Evolutionary conservation across 2,797 vertebrate species (phyloP), one percentile per base, ranked within the genome.

Genomic region (Poecilia gillii): DNA sequence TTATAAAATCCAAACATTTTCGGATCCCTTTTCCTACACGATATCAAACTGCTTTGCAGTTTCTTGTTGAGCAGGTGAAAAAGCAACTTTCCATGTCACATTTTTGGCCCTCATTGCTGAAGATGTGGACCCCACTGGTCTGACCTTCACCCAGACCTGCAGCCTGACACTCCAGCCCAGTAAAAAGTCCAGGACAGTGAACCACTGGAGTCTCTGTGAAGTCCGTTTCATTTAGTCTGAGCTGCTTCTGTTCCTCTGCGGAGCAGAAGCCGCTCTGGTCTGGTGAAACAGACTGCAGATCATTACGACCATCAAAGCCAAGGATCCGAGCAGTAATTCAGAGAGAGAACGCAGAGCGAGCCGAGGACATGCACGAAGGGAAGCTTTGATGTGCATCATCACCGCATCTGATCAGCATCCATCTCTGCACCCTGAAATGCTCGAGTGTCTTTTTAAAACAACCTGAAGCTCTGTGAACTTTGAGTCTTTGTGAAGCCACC

Each of bases 251-350:
- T 36, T 64, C 16, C 62, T 64, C 6, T 36, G 31, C 14, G 1
- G 62, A 18, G 59, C 59, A 8, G 31, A 6, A 62, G 1, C 28
- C 28, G 14, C n/a, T 62, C 57, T 36, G 62, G 16, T 71, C 13
- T n/a, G 23, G 41, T 79, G 45, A 81, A 77, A 87, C 59, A 70
- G 68, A 73, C 82, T 77, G 51, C 70, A 76, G 73, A 85, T 84
- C 81, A 85, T 88, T 78, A 81, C 84, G 31, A 72, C 57, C 79
- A 85, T 77, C 23, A 74, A 66, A 87, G 83, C 83, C 73, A 14
- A 31, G 28, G 57, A 62, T 31, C 57, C 6, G 83, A 85, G 85
- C 33, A 47, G 74, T 81, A 81, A 76, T 79, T 81, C 86, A 77
- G 62, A 78, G 41, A 88, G 80, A 76, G 3, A 11, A 75, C 87